Evolutionary conservation across 2,888 invertebrate genomes (phyloP).

Genomic region (Leucophenga montana): DNA sequence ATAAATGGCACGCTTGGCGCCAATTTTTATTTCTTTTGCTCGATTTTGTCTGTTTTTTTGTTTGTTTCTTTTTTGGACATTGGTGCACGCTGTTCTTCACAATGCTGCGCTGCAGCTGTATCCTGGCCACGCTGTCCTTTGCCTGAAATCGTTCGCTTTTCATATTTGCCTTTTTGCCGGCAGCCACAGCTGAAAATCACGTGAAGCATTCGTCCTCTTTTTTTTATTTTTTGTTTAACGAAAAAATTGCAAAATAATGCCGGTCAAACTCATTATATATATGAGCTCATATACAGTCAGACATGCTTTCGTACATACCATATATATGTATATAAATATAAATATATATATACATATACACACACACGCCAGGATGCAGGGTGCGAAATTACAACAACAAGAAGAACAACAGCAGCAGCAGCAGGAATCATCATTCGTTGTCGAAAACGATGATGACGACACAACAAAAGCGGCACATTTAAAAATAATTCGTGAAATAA

Average conservation of each 20-base stretch:
- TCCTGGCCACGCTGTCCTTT: constrained; percentile 18
- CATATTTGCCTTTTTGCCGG: constrained; percentile 4
- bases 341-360: not conserved
- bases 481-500: constrained; percentile 27
- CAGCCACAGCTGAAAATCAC: constrained; percentile 11
- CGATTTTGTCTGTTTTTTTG: constrained; percentile 11
- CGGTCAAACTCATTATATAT: constrained; percentile 27
- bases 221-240: not conserved
- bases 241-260: constrained; percentile 15
- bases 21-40: constrained; percentile 21
- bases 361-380: not conserved
- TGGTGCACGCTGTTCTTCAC: constrained; percentile 13
- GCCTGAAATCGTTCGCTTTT: not conserved
- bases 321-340: too few relatives aligned
- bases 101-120: not conserved
- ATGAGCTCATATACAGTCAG: constrained; percentile 8
- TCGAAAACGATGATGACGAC: not conserved
- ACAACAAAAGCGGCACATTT: constrained; percentile 26
- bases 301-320: too few relatives aligned
- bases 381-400: constrained; percentile 21
- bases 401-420: not conserved
- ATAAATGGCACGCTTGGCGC: constrained; percentile 25
- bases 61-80: constrained; percentile 18
- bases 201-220: constrained; percentile 12
- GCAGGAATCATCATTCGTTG: not conserved